Percentiles rank a stretch among this genome's conserved stretches.
Evolutionary conservation across 1,140 invertebrate genomes (phyloP).

Genomic region (Nasonia vitripennis): DNA sequence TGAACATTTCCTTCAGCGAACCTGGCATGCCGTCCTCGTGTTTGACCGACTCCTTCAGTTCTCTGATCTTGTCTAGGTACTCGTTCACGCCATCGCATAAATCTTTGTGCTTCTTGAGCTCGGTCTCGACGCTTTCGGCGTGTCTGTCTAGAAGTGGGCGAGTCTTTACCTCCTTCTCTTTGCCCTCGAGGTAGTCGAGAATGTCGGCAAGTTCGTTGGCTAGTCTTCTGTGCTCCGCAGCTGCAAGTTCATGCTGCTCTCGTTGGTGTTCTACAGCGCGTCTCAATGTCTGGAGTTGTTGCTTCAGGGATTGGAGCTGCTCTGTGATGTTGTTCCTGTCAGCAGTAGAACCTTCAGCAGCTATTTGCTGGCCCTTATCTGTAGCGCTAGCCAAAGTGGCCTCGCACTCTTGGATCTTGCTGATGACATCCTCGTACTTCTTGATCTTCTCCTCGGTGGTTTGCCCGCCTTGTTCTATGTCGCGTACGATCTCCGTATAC

Average conservation of each 20-base stretch:
- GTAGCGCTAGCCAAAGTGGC: constrained; percentile 88
- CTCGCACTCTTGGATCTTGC: constrained; percentile 91
- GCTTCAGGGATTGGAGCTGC: constrained; percentile 89
- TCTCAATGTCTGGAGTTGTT: constrained; percentile 86
- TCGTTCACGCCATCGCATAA: constrained; percentile 83
- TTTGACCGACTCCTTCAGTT: constrained; percentile 81
- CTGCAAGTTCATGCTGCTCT: constrained; percentile 89
- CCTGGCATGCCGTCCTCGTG: constrained; percentile 86
- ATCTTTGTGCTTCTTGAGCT: constrained; percentile 86
- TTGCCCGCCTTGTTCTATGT: constrained; percentile 88
- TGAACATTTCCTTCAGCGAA: constrained; percentile 87
- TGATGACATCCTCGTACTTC: constrained; percentile 87
- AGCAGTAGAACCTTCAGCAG: constrained; percentile 88
- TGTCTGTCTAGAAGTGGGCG: constrained; percentile 87
- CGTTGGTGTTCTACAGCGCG: constrained; percentile 89
- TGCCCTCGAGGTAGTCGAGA: constrained; percentile 89
- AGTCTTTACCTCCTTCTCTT: constrained; percentile 88
- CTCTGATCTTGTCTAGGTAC: constrained; percentile 82
- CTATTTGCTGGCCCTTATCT: constrained; percentile 94
- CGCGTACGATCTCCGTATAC: constrained; percentile 89
- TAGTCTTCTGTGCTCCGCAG: constrained; percentile 90
- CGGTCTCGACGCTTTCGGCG: constrained; percentile 85
- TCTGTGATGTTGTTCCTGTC: constrained; percentile 92
- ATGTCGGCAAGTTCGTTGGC: constrained; percentile 87
- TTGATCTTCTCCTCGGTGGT: constrained; percentile 91